Evolutionary conservation across 1,140 invertebrate species (phyloP).

Genomic region (Apocrypta bakeri): DNA sequence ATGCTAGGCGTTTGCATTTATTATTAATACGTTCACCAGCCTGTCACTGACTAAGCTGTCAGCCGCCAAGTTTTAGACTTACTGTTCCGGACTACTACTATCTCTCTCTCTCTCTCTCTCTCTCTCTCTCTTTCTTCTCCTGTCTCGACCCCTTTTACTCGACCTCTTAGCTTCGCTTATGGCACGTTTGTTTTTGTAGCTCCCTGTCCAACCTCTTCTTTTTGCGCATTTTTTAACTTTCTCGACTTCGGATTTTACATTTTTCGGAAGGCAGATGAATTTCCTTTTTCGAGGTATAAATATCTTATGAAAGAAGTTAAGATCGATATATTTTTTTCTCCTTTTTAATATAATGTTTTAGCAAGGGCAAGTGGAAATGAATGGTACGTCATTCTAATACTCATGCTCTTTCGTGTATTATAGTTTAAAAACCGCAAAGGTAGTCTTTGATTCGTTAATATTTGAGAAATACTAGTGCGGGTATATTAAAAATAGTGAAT

Average conservation of each 20-base stretch:
- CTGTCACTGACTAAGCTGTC: conserved; percentile 67
- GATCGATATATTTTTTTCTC: not conserved
- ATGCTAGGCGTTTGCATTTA: conserved; percentile 72
- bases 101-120: conserved; percentile 23
- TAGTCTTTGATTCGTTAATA: too few relatives aligned
- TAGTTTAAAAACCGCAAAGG: too few relatives aligned
- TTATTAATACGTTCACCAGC: conserved; percentile 70
- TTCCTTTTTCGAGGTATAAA: not conserved
- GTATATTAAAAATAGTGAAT: too few relatives aligned
- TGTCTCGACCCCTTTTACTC: conserved; percentile 17
- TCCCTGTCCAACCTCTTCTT: not conserved
- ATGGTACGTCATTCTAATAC: too few relatives aligned
- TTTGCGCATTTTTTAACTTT: not conserved
- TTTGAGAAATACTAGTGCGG: too few relatives aligned
- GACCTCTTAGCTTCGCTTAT: conserved; percentile 5
- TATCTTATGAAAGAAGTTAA: too few relatives aligned
- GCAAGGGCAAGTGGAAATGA: too few relatives aligned
- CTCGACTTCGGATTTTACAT: not conserved
- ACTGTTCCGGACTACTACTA: conserved; percentile 32
- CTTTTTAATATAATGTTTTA: too few relatives aligned
- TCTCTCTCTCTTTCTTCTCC: conserved; percentile 15
- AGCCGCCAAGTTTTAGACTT: conserved; percentile 53
- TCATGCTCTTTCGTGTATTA: too few relatives aligned
- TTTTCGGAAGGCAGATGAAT: not conserved
- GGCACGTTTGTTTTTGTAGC: conserved; percentile 1